Conservation (phyloP, 2,113 vertebrate genomes). For the Rhinoptilus africanus region DNA sequence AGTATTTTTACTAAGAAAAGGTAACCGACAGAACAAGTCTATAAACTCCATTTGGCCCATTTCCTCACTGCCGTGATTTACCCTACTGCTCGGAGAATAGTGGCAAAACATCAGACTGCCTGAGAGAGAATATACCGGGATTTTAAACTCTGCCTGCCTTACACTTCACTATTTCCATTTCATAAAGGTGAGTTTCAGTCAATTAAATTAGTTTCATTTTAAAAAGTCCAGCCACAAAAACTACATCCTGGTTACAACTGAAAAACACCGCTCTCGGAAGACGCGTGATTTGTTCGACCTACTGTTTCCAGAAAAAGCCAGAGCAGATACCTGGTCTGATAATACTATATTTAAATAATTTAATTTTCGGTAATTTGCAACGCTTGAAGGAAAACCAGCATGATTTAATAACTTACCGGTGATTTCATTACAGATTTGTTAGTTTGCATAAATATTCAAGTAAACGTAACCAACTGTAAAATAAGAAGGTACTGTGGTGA, state of each 20-base stretch:
- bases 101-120: background rate
- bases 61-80: background rate
- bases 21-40: background rate
- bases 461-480: constrained; percentile 7
- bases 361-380: background rate
- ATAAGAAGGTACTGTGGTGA: background rate
- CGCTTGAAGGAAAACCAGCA: background rate
- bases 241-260: background rate
- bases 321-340: background rate
- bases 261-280: background rate
- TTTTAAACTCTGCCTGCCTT: background rate
- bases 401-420: background rate
- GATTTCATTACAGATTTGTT: constrained; percentile 1
- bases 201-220: background rate
- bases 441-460: background rate
- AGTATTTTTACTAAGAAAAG: background rate
- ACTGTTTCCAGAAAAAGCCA: background rate
- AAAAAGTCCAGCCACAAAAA: background rate
- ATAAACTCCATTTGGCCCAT: background rate
- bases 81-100: background rate
- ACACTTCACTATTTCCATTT: background rate
- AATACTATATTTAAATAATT: background rate
- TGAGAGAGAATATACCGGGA: background rate
- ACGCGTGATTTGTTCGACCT: background rate
- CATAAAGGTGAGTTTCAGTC: background rate